phyloP scores from a whole-genome alignment of 2,113 vertebrate genomes.

The Equus przewalskii region DNA sequence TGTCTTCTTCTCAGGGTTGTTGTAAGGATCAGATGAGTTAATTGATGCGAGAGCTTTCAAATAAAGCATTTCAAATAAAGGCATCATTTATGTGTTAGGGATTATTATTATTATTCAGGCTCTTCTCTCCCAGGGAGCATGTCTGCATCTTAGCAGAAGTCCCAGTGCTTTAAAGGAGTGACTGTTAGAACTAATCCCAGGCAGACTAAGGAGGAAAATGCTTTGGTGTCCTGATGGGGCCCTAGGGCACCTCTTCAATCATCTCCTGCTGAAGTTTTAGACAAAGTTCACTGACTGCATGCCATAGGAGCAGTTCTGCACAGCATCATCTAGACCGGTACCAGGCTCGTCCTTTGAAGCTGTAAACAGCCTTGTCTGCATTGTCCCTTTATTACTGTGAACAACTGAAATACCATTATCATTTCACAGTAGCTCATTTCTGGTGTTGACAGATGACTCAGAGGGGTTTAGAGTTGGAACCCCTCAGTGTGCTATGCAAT shows the following conservation, averaged over 20 bases:
- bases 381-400: neutral
- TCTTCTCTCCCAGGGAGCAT: too few relatives aligned
- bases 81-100: neutral
- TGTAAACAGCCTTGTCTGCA: accelerated
- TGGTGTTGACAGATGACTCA: neutral
- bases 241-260: neutral
- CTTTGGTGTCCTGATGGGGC: neutral
- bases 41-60: neutral
- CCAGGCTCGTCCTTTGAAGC: neutral
- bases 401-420: too few relatives aligned
- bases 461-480: neutral
- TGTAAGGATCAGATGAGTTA: neutral
- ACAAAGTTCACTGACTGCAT: neutral
- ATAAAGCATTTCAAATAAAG: neutral
- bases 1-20: neutral
- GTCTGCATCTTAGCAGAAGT: neutral
- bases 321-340: neutral
- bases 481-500: neutral
- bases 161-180: neutral
- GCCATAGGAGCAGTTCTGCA: neutral
- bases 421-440: neutral
- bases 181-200: neutral
- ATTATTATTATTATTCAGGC: too few relatives aligned
- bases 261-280: neutral
- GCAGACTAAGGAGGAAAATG: neutral